Evolutionary conservation across 1,140 invertebrate genomes (phyloP), one percentile per base, ranked within the genome.

Genomic region (Drosophila sechellia): DNA sequence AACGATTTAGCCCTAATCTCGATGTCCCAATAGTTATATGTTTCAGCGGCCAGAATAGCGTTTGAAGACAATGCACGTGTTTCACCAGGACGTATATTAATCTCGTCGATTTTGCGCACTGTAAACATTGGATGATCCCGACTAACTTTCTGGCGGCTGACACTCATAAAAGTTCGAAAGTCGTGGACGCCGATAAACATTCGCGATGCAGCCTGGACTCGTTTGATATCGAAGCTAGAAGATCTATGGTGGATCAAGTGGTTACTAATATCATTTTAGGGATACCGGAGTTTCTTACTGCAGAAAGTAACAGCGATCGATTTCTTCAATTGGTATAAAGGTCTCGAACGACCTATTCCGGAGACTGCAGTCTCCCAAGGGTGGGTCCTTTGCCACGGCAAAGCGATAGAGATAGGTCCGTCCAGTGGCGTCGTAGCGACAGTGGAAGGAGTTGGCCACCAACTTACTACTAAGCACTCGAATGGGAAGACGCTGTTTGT

Each of bases 371-470:
- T 58, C 42, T 3, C 8, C 12, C 4, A 22, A 27, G 1, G 57
- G 3, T 15, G 56, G 45, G 52, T 84, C 8, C 61, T 93, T 94
- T 10, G 92, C 64, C 40, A 93, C 76, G 2, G 93, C 91, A 75
- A 95, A 93, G 89, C 95, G 94, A 81, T 96, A 96, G 22, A 96
- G 81, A 87, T 96, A 96, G 46, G 94, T 95, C 57, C 95, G 93
- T 11, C 93, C 94, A 39, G 90, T 92, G 40, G 95, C 95, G 75
- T 93, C 92, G 66, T 91, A 93, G 77, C 95, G 93, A 17, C 94
- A 94, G 92, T 94, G 93, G 77, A 96, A 96, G 12, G 93, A 79
- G 56, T 94, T 79, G 4, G 93, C 92, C 1, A 96, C 94, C 63
- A 93, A 92, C 52, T 93, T 81, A 40, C 93, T 94, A 6, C 93